Base-by-base conservation (phyloP, 1,140 invertebrate species). In the Aphelinus atriplicis region DNA sequence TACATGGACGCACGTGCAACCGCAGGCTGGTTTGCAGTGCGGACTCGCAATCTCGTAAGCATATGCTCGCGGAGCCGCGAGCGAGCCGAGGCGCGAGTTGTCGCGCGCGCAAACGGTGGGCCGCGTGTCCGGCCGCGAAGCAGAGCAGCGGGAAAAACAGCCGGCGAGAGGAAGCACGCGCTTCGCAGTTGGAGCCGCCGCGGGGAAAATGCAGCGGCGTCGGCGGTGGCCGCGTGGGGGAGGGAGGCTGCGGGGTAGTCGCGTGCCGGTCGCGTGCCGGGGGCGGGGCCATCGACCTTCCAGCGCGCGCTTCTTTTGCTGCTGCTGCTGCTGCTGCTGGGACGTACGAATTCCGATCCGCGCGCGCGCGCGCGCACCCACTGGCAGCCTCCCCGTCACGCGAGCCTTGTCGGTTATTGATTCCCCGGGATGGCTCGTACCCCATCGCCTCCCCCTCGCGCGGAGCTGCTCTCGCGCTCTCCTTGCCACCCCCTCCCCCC, bases 231-330 rank as follows among this genome's bases (percentile, higher is more conserved):
- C 51, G 51, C 51, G 51, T 9, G 51, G 9, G 26, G 26, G 26
- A 26, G 26, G 26, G 26, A 26, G 26, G 26, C 26, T 26, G 26
- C 26, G 26, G 26, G 26, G 77, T 78, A 80, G 84, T 84, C 83
- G 85, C 84, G 84, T 86, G 85, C 84, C 83, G 83, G 85, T 87
- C 86, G 86, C 86, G 86, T 87, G 86, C 86, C 86, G 81, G 68
- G 81, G 85, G 86, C 85, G 86, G 84, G 78, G 80, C 84, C 77
- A 83, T 81, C 45, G 69, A 80, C 82, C 80, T 26, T 26, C 26
- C 26, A 26, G 26, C 77, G 75, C 77, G 26, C 10, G 3, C 57
- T 45, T 5, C 26, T 7, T 3, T 4, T 7, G 2, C 63, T 2
- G 2, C 46, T 10, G 10, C 67, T 50, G 5, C 46, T 51, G 10